Evolutionary conservation across 2,113 vertebrate genomes (phyloP).

Genomic region (Petrocephalus zakoni): DNA sequence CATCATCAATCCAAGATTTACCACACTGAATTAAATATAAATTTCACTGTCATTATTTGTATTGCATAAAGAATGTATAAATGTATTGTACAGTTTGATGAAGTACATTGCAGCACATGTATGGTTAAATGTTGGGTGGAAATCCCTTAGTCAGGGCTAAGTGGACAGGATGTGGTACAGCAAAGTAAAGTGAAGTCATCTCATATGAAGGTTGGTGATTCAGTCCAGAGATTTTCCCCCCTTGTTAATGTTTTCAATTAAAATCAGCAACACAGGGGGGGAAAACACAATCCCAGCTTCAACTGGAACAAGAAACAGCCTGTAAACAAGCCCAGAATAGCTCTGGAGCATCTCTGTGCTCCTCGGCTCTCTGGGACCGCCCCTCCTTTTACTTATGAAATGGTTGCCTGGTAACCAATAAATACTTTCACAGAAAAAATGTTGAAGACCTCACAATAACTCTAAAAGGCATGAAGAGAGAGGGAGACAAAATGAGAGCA

Average conservation of each 20-base stretch:
- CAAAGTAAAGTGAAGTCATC: not conserved
- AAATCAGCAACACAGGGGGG: conserved; percentile 30
- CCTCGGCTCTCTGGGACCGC: not conserved
- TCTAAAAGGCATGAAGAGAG: not conserved
- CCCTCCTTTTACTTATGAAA: not conserved
- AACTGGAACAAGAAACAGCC: not conserved
- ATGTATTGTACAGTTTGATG: not conserved
- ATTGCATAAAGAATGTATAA: not conserved
- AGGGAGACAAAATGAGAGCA: not conserved
- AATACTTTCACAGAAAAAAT: conserved; percentile 5
- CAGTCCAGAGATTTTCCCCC: not conserved
- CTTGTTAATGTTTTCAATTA: not conserved
- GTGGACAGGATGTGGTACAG: not conserved
- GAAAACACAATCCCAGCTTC: not conserved
- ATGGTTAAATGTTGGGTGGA: not conserved
- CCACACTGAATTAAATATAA: not conserved
- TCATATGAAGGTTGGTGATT: not conserved
- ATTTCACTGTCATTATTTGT: not conserved
- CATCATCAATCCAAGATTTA: not conserved
- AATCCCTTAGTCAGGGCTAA: not conserved
- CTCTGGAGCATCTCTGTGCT: not conserved
- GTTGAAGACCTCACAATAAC: conserved; percentile 8
- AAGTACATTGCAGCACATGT: not conserved
- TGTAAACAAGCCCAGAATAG: conserved; percentile 3
- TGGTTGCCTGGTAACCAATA: conserved; percentile 17